Base-by-base conservation (phyloP, 2,888 invertebrate species). In the Bellardia pandia region DNA sequence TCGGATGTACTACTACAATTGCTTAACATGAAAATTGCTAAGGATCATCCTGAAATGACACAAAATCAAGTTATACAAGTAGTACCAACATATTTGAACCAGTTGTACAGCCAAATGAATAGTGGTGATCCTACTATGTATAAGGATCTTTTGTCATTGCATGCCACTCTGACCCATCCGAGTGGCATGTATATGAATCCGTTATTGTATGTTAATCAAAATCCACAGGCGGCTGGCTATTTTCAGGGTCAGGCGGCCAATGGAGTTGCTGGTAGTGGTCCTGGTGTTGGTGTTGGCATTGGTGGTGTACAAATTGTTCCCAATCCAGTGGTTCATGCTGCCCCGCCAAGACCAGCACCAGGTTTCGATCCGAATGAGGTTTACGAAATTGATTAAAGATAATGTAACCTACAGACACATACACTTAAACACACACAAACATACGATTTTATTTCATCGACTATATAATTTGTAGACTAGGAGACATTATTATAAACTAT, bases 21-120 rank as follows among this genome's bases (percentile, higher is more conserved):
- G 87, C 90, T 94, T 5, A 94, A 93, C 84, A 92, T 94, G 91
- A 93, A 94, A 88, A 94, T 96, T 71, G 94, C 95, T 76, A 95
- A 95, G 88, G 96, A 96, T 91, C 95, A 95, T 94, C 96, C 96
- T 48, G 94, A 94, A 88, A 94, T 96, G 92, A 95, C 93, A 81
- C 95, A 95, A 77, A 94, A 94, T 83, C 95, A 96, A 92, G 94
- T 96, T 51, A 94, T 95, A 7, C 95, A 95, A 89, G 94, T 96
- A 91, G 93, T 96, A 90, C 96, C 96, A 11, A 91, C 92, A 14
- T 94, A 96, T 88, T 90, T 94, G 78, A 93, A 94, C 86, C 93
- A 94, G 75, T 94, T 96, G 75, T 95, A 95, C 92, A 94, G 94
- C 89, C 94, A 96, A 89, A 95, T 96, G 90, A 95, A 93, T 79